Evolutionary conservation across 1,140 invertebrate species (phyloP), one percentile per base, ranked within the genome.

Genomic region (Drosophila nebulosa): DNA sequence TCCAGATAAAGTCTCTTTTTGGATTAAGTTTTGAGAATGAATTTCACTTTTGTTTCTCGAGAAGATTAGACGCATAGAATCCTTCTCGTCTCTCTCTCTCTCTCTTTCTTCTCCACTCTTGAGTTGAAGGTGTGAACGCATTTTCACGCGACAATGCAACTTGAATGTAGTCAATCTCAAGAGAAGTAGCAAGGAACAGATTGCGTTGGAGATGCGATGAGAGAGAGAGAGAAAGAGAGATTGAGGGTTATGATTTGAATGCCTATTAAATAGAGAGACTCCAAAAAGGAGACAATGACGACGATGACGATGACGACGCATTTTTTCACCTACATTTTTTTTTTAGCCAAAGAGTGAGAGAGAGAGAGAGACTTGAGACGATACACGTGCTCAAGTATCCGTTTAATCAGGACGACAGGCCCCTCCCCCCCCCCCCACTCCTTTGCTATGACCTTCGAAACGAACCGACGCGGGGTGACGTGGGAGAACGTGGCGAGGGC

Each of bases 141-240:
- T 88, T 88, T 86, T 88, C 78, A 88, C 83, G 83, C 83, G 75
- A 75, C 74, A 88, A 86, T 70, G 67, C 81, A 81, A 74, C 80
- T 85, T 85, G 80, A 85, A 79, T 79, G 80, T 70, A 55, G 52
- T 16, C 60, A 64, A 42, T 64, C 36, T 73, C 70, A 22, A 46
- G 58, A 51, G 35, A 69, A 36, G 32, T 50, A 46, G 7, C 26
- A 60, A 36, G 12, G 10, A 24, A 9, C 22, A 27, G 61, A 24
- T n/a, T n/a, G n/a, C n/a, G n/a, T n/a, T 9, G 51, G 21, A 30
- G 30, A 10, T 5, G 9, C 14, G 22, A 6, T 16, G 24, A 6
- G 18, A 3, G 39, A 16, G 39, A 16, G 5, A 16, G 16, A 9
- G 39, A 21, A 9, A 16, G 1, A 18, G 16, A 46, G 39, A 46